These are phyloP conservation scores for Melieria omissa DNA, from an alignment of 2,888 invertebrate genomes.

Conservation along the genomic window DNA sequence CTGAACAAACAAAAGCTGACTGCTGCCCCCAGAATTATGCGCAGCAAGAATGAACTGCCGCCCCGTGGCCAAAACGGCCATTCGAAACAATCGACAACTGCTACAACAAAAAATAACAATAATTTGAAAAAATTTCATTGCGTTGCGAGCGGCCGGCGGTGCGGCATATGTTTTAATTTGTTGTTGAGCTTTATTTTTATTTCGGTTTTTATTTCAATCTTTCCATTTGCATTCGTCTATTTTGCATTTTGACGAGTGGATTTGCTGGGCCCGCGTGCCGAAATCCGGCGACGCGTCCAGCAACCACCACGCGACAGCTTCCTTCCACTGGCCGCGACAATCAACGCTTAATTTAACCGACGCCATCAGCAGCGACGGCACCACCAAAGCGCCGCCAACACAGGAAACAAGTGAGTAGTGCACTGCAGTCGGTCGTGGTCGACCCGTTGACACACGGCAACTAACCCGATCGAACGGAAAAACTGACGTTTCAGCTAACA, in stretches of 20 bases:
- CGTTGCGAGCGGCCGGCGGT: constrained; percentile 9
- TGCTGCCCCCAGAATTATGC: background rate
- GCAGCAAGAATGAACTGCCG: background rate
- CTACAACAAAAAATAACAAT: background rate
- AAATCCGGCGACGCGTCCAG: too few relatives aligned
- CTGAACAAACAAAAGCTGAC: background rate
- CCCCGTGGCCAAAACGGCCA: too few relatives aligned
- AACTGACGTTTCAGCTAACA: too few relatives aligned
- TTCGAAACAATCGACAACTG: too few relatives aligned
- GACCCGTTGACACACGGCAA: too few relatives aligned
- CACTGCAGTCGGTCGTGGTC: constrained; percentile 22
- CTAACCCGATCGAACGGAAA: too few relatives aligned
- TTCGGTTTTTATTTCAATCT: constrained; percentile 23
- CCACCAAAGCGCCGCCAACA: background rate
- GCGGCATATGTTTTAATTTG: constrained; percentile 44
- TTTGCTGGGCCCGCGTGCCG: background rate
- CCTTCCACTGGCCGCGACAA: constrained; percentile 14
- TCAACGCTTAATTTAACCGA: constrained; percentile 33
- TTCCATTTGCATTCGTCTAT: constrained; percentile 2
- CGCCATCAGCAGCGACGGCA: constrained; percentile 12
- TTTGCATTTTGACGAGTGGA: constrained; percentile 31
- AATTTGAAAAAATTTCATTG: constrained; percentile 18
- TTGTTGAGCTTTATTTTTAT: constrained; percentile 37
- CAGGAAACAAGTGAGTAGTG: too few relatives aligned
- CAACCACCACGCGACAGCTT: too few relatives aligned